Evolutionary conservation across 2,797 vertebrate genomes (phyloP).

Genomic region (Sciurus vulgaris): DNA sequence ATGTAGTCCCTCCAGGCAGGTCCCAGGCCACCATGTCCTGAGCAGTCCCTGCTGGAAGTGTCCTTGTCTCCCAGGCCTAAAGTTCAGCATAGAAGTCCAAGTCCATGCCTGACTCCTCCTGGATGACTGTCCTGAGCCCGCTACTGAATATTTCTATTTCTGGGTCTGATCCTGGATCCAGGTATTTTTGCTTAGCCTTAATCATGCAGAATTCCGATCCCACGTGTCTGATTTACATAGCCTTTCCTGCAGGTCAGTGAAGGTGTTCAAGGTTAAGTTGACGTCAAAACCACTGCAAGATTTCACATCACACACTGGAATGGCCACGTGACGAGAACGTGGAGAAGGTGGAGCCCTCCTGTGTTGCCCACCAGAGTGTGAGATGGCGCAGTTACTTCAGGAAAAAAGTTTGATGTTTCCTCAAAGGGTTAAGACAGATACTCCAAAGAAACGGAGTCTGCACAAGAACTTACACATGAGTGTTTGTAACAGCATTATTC

Average conservation of each 20-base stretch:
- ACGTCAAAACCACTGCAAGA: background rate
- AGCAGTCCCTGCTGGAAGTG: background rate
- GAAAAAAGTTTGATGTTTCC: background rate
- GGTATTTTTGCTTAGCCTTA: background rate
- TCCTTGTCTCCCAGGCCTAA: background rate
- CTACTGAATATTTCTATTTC: background rate
- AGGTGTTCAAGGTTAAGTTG: background rate
- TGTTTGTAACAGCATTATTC: background rate
- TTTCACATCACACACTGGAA: background rate
- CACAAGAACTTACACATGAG: background rate
- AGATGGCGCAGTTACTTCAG: background rate
- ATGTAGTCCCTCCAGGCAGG: background rate
- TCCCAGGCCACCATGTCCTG: background rate
- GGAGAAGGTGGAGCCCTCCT: background rate
- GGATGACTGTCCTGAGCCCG: background rate
- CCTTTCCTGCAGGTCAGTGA: background rate
- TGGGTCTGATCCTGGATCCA: background rate
- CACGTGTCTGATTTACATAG: background rate
- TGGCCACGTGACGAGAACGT: background rate
- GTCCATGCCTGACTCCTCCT: background rate
- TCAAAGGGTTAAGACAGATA: background rate
- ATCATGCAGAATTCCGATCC: background rate
- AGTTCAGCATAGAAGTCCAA: background rate
- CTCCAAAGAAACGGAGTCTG: background rate
- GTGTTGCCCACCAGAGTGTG: background rate